Base-by-base conservation (phyloP, 2,113 vertebrate genomes). In the Pteruthius melanotis region DNA sequence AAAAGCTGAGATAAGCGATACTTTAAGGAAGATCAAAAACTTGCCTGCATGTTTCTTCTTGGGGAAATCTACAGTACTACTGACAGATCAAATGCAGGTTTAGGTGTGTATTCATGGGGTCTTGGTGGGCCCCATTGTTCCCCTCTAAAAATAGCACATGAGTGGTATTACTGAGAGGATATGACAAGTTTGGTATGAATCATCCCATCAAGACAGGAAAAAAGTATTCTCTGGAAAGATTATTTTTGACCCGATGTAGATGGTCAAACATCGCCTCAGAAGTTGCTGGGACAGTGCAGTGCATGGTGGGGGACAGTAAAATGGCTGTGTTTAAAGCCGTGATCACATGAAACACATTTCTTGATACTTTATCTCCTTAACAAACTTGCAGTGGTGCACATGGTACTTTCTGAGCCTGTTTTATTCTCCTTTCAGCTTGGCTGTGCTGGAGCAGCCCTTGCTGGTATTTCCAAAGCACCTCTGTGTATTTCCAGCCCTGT, bases 1-100 rank as follows among this genome's bases (percentile, higher is more conserved):
- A 97, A 78, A 78, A 86, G 63, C 79, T 85, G 86, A 93, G 92
- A 92, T 97, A 96, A 97, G 89, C 7, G 0, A 15, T 85, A 22
- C 74, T 94, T 93, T 80, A 76, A 76, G 86, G 66, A 87, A 84
- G 96, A 97, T 93, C 91, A 97, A 94, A 97, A 95, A 87, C 86
- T 84, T 10, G 8, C n/a, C 85, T 82, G 83, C 11, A 10, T 71
- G 63, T 87, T 96, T 83, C 76, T 93, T 93, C 79, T 63, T 78
- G 37, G 47, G 79, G 59, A 72, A 93, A 78, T 64, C 68, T 84
- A 30, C 9, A 2, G 40, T 86, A 59, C 59, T 45, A 33, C 64
- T 70, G 77, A 57, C 79, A 94, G 93, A 92, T 90, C 68, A 90
- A 88, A 83, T 92, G 21, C 68, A 45, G 39, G 15, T 68, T 91